Evolutionary conservation across 2,113 vertebrate species (phyloP).

Genomic region (Struthidea cinerea): DNA sequence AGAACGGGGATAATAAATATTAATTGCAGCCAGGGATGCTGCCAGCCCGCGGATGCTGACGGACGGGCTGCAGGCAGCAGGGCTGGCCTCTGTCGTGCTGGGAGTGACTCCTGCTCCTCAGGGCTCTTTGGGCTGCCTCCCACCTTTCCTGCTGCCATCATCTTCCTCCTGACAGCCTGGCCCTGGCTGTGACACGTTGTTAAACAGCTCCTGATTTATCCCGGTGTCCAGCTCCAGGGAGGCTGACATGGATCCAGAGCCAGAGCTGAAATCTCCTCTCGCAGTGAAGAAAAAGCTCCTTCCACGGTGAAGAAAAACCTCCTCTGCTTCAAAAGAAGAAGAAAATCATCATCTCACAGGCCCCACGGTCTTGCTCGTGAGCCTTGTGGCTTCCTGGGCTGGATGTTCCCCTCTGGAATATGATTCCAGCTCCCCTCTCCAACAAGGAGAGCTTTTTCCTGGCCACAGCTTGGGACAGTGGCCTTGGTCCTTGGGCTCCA

Average conservation of each 20-base stretch:
- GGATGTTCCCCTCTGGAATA: not conserved
- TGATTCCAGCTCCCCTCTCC: not conserved
- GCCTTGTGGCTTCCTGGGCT: not conserved
- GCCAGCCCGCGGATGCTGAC: rapidly evolving
- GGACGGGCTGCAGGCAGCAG: not conserved
- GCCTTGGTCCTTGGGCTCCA: not conserved
- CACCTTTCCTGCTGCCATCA: not conserved
- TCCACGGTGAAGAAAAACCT: rapidly evolving
- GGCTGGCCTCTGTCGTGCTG: not conserved
- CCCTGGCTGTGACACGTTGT: rapidly evolving
- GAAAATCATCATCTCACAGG: rapidly evolving
- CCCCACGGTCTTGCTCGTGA: rapidly evolving
- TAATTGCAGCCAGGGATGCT: not conserved
- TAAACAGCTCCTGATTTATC: not conserved
- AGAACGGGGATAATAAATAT: not conserved
- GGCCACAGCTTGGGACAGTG: not conserved
- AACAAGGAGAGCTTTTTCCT: rapidly evolving
- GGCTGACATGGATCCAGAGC: not conserved
- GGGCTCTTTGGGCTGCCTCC: not conserved
- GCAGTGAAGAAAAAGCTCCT: not conserved
- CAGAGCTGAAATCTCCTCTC: not conserved
- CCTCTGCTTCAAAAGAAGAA: not conserved
- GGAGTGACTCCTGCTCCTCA: not conserved
- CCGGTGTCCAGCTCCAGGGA: not conserved
- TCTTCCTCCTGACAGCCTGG: not conserved